Conservation (phyloP, 2,888 invertebrate species). For the Heterodera filipjevi region DNA sequence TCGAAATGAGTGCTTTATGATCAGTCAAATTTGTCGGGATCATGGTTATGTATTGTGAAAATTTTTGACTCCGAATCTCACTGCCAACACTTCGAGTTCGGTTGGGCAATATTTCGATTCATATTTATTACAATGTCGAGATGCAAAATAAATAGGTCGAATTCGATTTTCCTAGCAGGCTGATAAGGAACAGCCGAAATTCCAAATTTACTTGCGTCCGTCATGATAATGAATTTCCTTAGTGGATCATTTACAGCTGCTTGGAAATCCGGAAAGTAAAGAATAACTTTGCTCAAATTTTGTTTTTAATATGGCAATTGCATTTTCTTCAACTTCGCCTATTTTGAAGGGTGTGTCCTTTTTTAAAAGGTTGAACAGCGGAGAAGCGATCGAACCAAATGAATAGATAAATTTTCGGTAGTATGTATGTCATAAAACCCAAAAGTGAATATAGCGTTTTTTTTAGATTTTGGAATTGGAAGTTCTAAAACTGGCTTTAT, state of each 20-base stretch:
- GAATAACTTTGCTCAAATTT: conserved; percentile 35
- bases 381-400: conserved; percentile 40
- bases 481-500: conserved; percentile 29
- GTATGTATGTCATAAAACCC: conserved; percentile 46
- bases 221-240: conserved; percentile 42
- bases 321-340: conserved; percentile 30
- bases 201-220: conserved; percentile 45
- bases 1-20: conserved; percentile 21
- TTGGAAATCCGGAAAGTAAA: conserved; percentile 46
- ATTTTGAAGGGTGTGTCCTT: no score
- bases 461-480: conserved; percentile 32
- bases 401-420: conserved; percentile 46
- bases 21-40: conserved; percentile 24
- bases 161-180: conserved; percentile 30
- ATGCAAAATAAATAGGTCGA: conserved; percentile 44
- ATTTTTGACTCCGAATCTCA: conserved; percentile 35
- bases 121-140: conserved; percentile 34
- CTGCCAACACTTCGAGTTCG: conserved; percentile 45
- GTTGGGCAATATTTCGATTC: conserved; percentile 39
- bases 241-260: conserved; percentile 34
- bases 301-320: conserved; percentile 42
- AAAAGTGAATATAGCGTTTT: conserved; percentile 42
- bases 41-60: conserved; percentile 37
- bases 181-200: conserved; percentile 47
- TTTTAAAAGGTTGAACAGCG: conserved; percentile 42